These are phyloP conservation scores for Gibbula magus DNA, from an alignment of 2,888 invertebrate genomes.

Conservation along the genomic window DNA sequence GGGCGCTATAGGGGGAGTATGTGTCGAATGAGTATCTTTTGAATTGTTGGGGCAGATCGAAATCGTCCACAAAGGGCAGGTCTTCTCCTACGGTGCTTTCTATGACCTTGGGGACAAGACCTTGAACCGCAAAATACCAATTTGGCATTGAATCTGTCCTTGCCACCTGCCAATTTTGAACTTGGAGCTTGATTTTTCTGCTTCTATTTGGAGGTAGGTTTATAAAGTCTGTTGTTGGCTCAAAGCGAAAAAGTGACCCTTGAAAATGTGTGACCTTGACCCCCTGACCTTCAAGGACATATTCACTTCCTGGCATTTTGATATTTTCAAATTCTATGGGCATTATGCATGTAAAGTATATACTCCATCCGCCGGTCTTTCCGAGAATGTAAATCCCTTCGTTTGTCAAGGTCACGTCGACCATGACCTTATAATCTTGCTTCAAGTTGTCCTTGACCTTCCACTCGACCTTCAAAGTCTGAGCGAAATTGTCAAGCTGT, in stretches of 20 bases:
- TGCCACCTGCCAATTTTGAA: conserved; percentile 50
- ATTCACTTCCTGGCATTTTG: conserved; percentile 6
- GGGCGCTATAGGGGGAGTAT: conserved; percentile 49
- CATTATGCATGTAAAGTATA: conserved; percentile 52
- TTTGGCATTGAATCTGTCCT: conserved; percentile 58
- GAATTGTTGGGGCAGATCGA: conserved; percentile 42
- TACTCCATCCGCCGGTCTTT: conserved; percentile 50
- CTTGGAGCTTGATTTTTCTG: conserved; percentile 31
- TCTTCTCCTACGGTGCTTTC: conserved; percentile 43
- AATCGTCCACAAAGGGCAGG: conserved; percentile 42
- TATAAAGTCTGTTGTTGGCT: conserved; percentile 40
- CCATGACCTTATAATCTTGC: conserved; percentile 23
- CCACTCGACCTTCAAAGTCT: conserved; percentile 35
- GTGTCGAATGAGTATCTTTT: conserved; percentile 50
- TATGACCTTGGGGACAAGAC: conserved; percentile 35
- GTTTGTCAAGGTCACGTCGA: conserved; percentile 32
- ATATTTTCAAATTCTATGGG: conserved; percentile 38
- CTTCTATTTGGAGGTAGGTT: conserved; percentile 35
- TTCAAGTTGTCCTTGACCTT: conserved; percentile 40
- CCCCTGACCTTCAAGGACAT: conserved; percentile 41
- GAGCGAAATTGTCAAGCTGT: conserved; percentile 40
- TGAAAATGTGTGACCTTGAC: conserved; percentile 51
- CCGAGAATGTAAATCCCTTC: neutral
- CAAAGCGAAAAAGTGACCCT: conserved; percentile 54
- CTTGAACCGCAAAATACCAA: conserved; percentile 45